Evolutionary conservation across 2,797 vertebrate species (phyloP).

Genomic region (Mus spretus): DNA sequence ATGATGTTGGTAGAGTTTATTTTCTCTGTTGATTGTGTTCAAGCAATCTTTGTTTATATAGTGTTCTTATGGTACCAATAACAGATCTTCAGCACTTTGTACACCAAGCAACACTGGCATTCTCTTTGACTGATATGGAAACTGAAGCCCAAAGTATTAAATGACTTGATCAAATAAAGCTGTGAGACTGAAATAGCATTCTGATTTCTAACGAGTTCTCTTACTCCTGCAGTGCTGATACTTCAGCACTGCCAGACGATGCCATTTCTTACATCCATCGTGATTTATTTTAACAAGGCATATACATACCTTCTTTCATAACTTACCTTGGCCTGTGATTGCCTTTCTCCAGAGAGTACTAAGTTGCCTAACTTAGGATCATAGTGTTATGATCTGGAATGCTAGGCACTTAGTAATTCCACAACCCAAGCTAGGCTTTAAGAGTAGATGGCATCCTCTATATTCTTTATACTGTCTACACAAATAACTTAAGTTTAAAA

Average conservation of each 20-base stretch:
- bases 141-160: background rate
- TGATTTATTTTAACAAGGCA: slow-evolving; percentile 4
- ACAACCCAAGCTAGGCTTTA: background rate
- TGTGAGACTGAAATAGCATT: background rate
- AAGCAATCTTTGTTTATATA: background rate
- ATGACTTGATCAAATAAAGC: slow-evolving; percentile 22
- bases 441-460: background rate
- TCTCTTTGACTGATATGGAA: background rate
- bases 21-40: background rate
- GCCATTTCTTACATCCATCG: background rate
- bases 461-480: background rate
- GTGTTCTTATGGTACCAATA: slow-evolving; percentile 10
- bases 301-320: background rate
- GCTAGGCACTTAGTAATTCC: slow-evolving; percentile 11
- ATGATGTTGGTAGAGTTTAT: background rate
- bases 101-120: background rate
- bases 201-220: background rate
- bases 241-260: background rate
- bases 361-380: slow-evolving; percentile 51
- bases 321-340: slow-evolving; percentile 11
- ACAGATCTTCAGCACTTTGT: background rate
- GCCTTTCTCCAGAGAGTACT: background rate
- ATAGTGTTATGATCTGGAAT: background rate
- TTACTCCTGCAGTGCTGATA: background rate
- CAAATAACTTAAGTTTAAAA: slow-evolving; percentile 3